phyloP scores from a whole-genome alignment of 2,888 invertebrate genomes.

The Anagyrus pseudococci region DNA sequence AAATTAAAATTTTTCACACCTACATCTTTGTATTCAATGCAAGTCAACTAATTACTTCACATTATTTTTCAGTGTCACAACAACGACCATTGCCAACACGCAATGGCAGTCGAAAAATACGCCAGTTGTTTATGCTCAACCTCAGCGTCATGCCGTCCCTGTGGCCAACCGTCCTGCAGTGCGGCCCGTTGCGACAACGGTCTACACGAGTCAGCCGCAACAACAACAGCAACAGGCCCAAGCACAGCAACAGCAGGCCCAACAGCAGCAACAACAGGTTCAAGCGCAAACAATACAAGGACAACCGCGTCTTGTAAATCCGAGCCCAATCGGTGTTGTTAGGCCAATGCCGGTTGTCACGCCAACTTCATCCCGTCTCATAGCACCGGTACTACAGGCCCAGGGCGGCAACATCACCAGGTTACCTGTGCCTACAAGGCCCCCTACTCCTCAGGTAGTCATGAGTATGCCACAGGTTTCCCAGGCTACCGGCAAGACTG shows the following conservation, averaged over 20 bases:
- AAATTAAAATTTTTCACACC: too few relatives aligned
- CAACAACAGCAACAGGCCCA: slow-evolving; percentile 22
- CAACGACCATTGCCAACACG: slow-evolving; percentile 51
- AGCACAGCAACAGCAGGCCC: background rate
- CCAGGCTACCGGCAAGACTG: slow-evolving; percentile 49
- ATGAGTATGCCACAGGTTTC: slow-evolving; percentile 47
- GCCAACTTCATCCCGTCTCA: slow-evolving; percentile 54
- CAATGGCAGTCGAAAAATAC: slow-evolving; percentile 57
- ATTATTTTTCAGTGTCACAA: slow-evolving; percentile 48
- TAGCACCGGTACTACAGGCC: slow-evolving; percentile 55
- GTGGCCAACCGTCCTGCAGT: slow-evolving; percentile 51
- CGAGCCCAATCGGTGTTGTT: slow-evolving; percentile 45
- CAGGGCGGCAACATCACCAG: slow-evolving; percentile 51
- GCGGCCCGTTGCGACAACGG: slow-evolving; percentile 47
- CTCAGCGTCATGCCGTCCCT: slow-evolving; percentile 55
- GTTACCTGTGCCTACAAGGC: slow-evolving; percentile 52
- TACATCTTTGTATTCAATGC: background rate
- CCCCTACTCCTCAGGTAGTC: slow-evolving; percentile 51
- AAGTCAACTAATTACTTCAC: background rate
- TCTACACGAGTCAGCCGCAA: slow-evolving; percentile 45
- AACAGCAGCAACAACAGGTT: background rate
- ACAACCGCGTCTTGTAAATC: slow-evolving; percentile 53
- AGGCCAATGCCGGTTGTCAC: slow-evolving; percentile 56
- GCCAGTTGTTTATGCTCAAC: slow-evolving; percentile 55
- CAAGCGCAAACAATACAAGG: slow-evolving; percentile 20